Evolutionary conservation across 2,888 invertebrate genomes (phyloP).

Genomic region (Chrysodeixis includens): DNA sequence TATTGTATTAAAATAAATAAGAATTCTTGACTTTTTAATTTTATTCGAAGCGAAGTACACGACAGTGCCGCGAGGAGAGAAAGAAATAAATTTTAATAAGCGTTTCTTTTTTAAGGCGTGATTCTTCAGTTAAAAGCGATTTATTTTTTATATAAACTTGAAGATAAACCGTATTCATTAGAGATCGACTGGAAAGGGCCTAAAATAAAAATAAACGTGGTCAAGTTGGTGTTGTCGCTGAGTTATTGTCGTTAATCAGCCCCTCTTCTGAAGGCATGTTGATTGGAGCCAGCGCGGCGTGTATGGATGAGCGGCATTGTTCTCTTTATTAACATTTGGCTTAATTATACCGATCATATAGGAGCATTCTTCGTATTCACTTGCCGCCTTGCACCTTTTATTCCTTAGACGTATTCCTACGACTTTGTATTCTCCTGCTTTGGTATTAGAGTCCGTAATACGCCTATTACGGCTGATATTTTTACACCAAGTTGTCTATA

Average conservation of each 20-base stretch:
- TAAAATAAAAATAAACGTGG: constrained; percentile 86
- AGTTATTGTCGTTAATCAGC: constrained; percentile 88
- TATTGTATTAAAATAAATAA: constrained; percentile 90
- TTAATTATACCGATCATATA: constrained; percentile 75
- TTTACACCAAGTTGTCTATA: constrained; percentile 23
- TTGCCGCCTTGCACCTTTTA: constrained; percentile 56
- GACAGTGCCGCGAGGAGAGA: constrained; percentile 87
- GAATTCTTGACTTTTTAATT: constrained; percentile 89
- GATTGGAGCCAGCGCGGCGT: constrained; percentile 74
- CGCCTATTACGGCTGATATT: constrained; percentile 1
- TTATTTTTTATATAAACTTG: constrained; percentile 89
- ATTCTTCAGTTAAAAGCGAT: constrained; percentile 89
- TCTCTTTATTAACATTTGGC: constrained; percentile 77
- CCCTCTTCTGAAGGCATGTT: constrained; percentile 78
- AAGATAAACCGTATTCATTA: constrained; percentile 89
- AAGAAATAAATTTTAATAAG: constrained; percentile 90
- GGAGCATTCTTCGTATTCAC: constrained; percentile 59
- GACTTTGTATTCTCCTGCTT: constrained; percentile 30
- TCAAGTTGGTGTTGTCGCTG: constrained; percentile 84
- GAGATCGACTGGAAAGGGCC: constrained; percentile 88
- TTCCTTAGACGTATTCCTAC: constrained; percentile 20
- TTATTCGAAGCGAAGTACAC: constrained; percentile 88
- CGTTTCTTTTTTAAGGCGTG: constrained; percentile 89
- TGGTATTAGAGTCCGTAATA: constrained; percentile 25
- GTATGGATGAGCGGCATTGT: constrained; percentile 71